Base-by-base conservation (phyloP, 2,797 vertebrate genomes). In the Sebastes itinus region DNA sequence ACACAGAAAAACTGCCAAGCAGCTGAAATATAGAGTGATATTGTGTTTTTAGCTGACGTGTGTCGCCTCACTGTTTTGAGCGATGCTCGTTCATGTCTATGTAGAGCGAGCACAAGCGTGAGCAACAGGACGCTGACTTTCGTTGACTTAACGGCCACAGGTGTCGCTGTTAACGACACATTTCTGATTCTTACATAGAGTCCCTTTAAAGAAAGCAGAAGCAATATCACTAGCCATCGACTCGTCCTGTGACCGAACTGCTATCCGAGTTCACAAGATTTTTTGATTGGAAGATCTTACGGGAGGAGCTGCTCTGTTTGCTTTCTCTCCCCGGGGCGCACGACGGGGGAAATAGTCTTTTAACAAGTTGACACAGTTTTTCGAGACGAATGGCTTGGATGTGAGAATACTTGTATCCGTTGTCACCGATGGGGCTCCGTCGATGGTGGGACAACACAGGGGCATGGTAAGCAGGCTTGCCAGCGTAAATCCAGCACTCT, bases 1-100 rank as follows among this genome's bases (percentile, higher is more conserved):
- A 75, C 30, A 83, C 66, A 75, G 52, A 3, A 8, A 49, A 73
- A 71, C 61, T 38, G 0, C 35, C 5, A 38, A 38, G 35, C 35
- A 38, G 35, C 35, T 38, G 35, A 14, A 38, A 38, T 38, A 38
- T 14, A 38, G 35, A 38, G 35, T 38, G 35, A 38, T 38, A 38
- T 38, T 14, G 35, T 38, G 13, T 0, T 14, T 14, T 38, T 38
- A 38, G 13, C 35, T 38, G 35, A 38, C 35, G 35, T 38, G 35
- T 14, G 35, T 38, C 35, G 0, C 35, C 13, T 38, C 35, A 38
- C 13, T 38, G 35, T 38, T 0, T 14, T 38, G 35, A 38, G 13
- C 13, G 13, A 38, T 38, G 35, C 35, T 14, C 13, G 5, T 38
- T 38, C 35, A 38, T 38, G 35, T 38, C 35, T 38, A 14, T 38